phyloP scores from a whole-genome alignment of 2,888 invertebrate genomes.

The Nycteola revayana region DNA sequence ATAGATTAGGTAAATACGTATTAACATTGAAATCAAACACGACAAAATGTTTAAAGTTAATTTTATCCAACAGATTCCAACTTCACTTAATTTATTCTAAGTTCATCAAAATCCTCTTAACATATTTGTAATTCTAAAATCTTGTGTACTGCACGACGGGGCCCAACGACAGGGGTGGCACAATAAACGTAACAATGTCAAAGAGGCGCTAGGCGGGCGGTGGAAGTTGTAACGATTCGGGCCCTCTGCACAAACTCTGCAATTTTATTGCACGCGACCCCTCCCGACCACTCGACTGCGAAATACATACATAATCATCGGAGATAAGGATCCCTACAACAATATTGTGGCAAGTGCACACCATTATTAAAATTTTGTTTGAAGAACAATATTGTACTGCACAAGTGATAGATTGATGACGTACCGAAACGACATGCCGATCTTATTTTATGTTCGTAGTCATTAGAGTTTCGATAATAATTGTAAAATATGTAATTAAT shows the following conservation, averaged over 20 bases:
- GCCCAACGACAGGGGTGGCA: constrained; percentile 43
- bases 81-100: constrained; percentile 3
- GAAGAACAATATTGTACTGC: constrained; percentile 1
- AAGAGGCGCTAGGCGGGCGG: constrained; percentile 42
- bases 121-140: constrained; percentile 38
- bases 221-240: constrained; percentile 40
- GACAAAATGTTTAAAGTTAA: no score
- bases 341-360: constrained; percentile 47
- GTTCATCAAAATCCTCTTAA: constrained; percentile 11
- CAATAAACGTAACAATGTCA: constrained; percentile 69
- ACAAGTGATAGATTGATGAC: no score
- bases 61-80: constrained; percentile 3
- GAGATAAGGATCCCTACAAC: constrained; percentile 60
- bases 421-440: no score
- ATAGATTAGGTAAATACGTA: no score
- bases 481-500: no score
- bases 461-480: no score
- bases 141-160: constrained; percentile 36
- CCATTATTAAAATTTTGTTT: constrained; percentile 24
- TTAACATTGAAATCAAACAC: no score
- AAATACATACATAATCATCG: constrained; percentile 72
- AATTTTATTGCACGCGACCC: constrained; percentile 63
- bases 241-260: constrained; percentile 46
- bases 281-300: constrained; percentile 66
- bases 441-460: no score